Conservation (phyloP, 2,888 invertebrate genomes). For the Gandaritis pyraliata region DNA sequence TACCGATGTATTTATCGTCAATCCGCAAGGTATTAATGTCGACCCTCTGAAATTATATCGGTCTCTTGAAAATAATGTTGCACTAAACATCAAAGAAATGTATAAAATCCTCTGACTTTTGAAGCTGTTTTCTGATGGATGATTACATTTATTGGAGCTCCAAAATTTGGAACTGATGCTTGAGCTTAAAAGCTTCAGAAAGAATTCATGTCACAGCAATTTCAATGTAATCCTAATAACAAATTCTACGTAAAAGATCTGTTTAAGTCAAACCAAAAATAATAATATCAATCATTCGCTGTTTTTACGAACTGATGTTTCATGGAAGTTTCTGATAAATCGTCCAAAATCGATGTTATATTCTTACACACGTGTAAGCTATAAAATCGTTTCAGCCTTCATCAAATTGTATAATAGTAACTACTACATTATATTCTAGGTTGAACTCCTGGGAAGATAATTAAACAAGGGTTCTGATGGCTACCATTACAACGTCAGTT, state of each 20-base stretch:
- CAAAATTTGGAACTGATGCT: slow-evolving; percentile 13
- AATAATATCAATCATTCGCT: slow-evolving; percentile 1
- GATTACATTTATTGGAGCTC: slow-evolving; percentile 18
- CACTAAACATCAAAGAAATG: slow-evolving; percentile 22
- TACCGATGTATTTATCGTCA: slow-evolving; percentile 22
- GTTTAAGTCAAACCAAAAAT: neutral
- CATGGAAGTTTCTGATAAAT: neutral
- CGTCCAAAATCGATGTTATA: neutral
- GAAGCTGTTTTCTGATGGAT: slow-evolving; percentile 18
- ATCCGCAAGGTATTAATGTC: slow-evolving; percentile 15
- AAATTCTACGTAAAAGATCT: slow-evolving; percentile 2
- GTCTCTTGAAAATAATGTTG: slow-evolving; percentile 16
- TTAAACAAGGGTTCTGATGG: slow-evolving; percentile 21
- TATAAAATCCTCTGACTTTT: slow-evolving; percentile 10
- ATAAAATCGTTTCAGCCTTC: neutral
- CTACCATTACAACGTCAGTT: slow-evolving; percentile 9
- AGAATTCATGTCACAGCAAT: slow-evolving; percentile 5
- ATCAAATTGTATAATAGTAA: slow-evolving; percentile 3
- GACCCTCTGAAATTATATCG: slow-evolving; percentile 12
- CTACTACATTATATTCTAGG: slow-evolving; percentile 8
- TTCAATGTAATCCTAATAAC: neutral
- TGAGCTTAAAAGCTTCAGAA: slow-evolving; percentile 5
- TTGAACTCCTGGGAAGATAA: slow-evolving; percentile 19
- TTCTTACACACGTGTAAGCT: slow-evolving; percentile 15
- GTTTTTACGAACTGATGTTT: neutral